Evolutionary conservation across 2,888 invertebrate genomes (phyloP), one percentile per base, ranked within the genome.

Genomic region (Dione juno): DNA sequence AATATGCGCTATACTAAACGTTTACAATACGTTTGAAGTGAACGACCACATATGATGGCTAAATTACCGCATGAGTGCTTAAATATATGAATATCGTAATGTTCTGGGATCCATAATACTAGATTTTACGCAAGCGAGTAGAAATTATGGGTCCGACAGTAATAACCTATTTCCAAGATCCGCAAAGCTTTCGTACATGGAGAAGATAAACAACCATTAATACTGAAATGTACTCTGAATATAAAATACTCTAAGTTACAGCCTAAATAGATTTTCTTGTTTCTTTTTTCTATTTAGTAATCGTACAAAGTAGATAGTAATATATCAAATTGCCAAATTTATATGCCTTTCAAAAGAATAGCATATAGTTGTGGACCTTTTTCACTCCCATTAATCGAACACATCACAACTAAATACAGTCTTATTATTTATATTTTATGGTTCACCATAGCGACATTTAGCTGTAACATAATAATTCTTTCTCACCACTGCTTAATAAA

Each of bases 111-210:
- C 67, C n/a, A 50, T 74, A 74, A 72, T 74, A 54, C 72, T 72
- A 74, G 69, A 71, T 72, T 74, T 75, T 75, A 72, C 71, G 68
- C 72, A 67, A 73, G 73, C 70, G 73, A 66, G 54, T 69, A 58
- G 70, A 74, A 68, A 70, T 75, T 70, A 75, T 69, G 59, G 72
- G 54, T 53, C 45, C 53, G 65, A 40, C 63, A 16, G 72, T 70
- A 75, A 74, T 74, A 70, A 75, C 72, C 68, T 65, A 75, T 70
- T 72, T 70, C 70, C 50, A 48, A 52, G 67, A 73, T 61, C 70
- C 70, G 72, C 70, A 43, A 67, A 68, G 65, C 70, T 64, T 59
- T 50, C 58, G 59, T 40, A 37, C 43, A 64, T 50, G 48, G 58
- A 28, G 65, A 41, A 67, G 59, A 64, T 37, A 64, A 69, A 74